A percentile compares a stretch with the other conserved stretches of the same genome.
phyloP scores from a whole-genome alignment of 2,888 invertebrate genomes.

The Tyria jacobaeae region DNA sequence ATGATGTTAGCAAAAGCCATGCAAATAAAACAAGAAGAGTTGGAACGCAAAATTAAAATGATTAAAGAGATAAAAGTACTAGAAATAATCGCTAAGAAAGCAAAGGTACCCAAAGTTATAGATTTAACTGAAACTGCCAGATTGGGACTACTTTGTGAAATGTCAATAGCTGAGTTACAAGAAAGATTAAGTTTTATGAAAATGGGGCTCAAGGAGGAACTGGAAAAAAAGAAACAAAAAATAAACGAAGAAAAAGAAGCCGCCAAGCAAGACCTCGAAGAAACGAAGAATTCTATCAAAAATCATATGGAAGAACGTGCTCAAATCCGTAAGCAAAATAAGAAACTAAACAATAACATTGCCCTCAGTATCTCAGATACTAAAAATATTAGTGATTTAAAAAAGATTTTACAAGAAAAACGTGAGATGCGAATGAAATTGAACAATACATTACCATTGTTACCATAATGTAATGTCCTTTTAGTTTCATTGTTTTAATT shows the following conservation, averaged over 20 bases:
- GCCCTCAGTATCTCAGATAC: conserved; percentile 48
- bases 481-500: conserved; percentile 21
- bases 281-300: conserved; percentile 76
- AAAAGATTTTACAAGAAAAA: conserved; percentile 81
- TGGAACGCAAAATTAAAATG: conserved; percentile 79
- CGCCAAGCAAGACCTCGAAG: conserved; percentile 78
- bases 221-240: conserved; percentile 77
- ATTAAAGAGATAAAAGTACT: conserved; percentile 84
- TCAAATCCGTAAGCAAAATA: conserved; percentile 59
- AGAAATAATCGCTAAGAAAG: conserved; percentile 80
- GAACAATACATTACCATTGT: conserved; percentile 23
- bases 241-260: conserved; percentile 77
- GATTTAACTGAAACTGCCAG: conserved; percentile 87
- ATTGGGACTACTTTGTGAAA: conserved; percentile 87
- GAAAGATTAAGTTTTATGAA: conserved; percentile 83
- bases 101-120: conserved; percentile 82
- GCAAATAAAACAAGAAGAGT: conserved; percentile 79
- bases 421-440: conserved; percentile 66
- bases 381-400: conserved; percentile 81
- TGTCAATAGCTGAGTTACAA: conserved; percentile 88
- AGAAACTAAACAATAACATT: conserved; percentile 51
- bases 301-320: conserved; percentile 70
- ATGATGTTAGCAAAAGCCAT: conserved; percentile 67
- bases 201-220: conserved; percentile 82
- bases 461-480: conserved; percentile 20